These are phyloP conservation scores for Setipinna tenuifilis DNA, from an alignment of 2,797 vertebrate genomes.

Conservation along the genomic window DNA sequence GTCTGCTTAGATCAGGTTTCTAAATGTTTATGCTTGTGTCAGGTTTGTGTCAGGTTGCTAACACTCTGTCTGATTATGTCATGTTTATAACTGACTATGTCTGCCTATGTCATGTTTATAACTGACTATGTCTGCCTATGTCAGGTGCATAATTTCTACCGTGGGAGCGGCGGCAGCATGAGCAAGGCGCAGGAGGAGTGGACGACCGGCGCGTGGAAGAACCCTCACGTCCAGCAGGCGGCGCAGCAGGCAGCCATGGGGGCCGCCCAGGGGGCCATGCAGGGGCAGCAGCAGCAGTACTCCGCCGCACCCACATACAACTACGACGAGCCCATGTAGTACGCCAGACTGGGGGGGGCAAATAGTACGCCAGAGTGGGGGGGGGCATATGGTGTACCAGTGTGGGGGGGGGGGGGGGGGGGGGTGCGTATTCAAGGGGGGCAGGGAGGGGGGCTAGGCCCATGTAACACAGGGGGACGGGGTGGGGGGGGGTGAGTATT, in stretches of 20 bases:
- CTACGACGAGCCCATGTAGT: conserved; percentile 96
- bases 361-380: conserved; percentile 16
- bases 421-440: conserved; percentile 23
- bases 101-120: not conserved
- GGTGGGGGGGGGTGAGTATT: conserved; percentile 44
- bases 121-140: not conserved
- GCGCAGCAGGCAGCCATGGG: conserved; percentile 93
- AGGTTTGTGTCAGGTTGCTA: too few species aligned
- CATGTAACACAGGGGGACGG: too few species aligned
- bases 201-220: conserved; percentile 96
- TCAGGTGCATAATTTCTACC: conserved; percentile 87
- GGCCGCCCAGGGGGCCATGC: conserved; percentile 87
- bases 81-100: not conserved
- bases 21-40: not conserved
- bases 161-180: conserved; percentile 93
- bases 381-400: not conserved
- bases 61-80: not conserved
- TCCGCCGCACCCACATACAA: conserved; percentile 95
- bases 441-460: conserved; percentile 60
- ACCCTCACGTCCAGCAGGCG: conserved; percentile 92
- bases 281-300: conserved; percentile 82
- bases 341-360: conserved; percentile 37
- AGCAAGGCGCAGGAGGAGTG: conserved; percentile 98
- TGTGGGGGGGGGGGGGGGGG: conserved; percentile 33
- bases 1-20: not conserved